Evolutionary conservation across 2,888 invertebrate genomes (phyloP).

Genomic region (Aspidiotus destructor): DNA sequence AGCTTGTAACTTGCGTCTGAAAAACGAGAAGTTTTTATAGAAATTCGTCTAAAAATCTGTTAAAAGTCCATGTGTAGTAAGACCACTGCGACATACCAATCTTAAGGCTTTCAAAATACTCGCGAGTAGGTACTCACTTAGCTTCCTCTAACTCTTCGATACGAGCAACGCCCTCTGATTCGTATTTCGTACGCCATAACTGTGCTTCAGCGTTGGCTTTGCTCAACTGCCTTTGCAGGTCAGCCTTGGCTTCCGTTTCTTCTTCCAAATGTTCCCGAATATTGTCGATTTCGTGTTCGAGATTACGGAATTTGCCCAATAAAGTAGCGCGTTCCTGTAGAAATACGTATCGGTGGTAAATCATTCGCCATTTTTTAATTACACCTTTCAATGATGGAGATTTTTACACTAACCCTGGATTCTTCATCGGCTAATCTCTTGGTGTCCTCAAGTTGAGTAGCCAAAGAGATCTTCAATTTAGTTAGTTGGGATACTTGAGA

Average conservation of each 20-base stretch:
- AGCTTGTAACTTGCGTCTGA: constrained; percentile 77
- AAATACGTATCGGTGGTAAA: not conserved
- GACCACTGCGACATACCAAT: too few species aligned
- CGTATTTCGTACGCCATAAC: constrained; percentile 97
- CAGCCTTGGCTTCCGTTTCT: constrained; percentile 97
- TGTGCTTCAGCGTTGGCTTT: constrained; percentile 97
- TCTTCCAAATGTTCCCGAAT: constrained; percentile 99
- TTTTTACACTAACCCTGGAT: constrained; percentile 48
- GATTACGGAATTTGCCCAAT: constrained; percentile 95
- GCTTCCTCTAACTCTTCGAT: constrained; percentile 90
- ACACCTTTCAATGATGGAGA: too few species aligned
- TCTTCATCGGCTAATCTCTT: constrained; percentile 97
- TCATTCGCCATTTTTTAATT: not conserved
- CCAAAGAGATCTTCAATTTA: constrained; percentile 93
- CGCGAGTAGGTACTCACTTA: constrained; percentile 49
- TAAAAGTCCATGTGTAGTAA: too few species aligned
- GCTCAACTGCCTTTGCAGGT: constrained; percentile 96
- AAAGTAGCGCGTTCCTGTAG: constrained; percentile 74
- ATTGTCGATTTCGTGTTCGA: constrained; percentile 98
- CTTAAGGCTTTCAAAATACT: too few species aligned
- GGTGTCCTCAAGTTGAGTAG: constrained; percentile 94
- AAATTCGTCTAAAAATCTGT: too few species aligned
- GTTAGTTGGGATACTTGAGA: constrained; percentile 92
- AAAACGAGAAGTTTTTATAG: constrained; percentile 1
- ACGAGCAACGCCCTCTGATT: constrained; percentile 91